These are phyloP conservation scores for Ophion obscuratus DNA, from an alignment of 2,888 invertebrate species.

Conservation along the genomic window DNA sequence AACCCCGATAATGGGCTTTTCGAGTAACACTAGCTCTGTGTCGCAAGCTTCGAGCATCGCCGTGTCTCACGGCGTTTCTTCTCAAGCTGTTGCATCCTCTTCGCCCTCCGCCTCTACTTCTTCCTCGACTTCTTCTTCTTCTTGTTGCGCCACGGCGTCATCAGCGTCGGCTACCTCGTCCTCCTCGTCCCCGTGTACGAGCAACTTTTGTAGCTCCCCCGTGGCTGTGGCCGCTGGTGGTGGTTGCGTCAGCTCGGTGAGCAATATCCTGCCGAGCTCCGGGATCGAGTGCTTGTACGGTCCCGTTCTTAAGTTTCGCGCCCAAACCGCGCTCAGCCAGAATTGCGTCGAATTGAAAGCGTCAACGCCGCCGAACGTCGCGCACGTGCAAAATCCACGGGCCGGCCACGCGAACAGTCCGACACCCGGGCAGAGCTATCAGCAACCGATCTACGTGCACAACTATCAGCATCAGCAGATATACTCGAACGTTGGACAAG, in stretches of 20 bases:
- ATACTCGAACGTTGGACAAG: slow-evolving; percentile 78
- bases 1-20: slow-evolving; percentile 57
- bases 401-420: slow-evolving; percentile 72
- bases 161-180: slow-evolving; percentile 2
- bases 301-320: slow-evolving; percentile 82
- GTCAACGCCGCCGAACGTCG: slow-evolving; percentile 65
- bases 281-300: slow-evolving; percentile 80
- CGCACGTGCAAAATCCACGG: slow-evolving; percentile 73
- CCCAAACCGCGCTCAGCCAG: slow-evolving; percentile 73
- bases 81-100: background rate
- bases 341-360: slow-evolving; percentile 70
- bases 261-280: slow-evolving; percentile 67
- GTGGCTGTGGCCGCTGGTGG: slow-evolving; percentile 25
- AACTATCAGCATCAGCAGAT: slow-evolving; percentile 79
- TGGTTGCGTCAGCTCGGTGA: slow-evolving; percentile 67
- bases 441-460: slow-evolving; percentile 76
- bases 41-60: slow-evolving; percentile 36
- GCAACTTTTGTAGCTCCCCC: slow-evolving; percentile 58
- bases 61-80: slow-evolving; percentile 17
- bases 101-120: slow-evolving; percentile 6
- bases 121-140: background rate
- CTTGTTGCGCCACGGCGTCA: slow-evolving; percentile 1
- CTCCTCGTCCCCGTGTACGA: slow-evolving; percentile 55
- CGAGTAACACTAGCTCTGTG: slow-evolving; percentile 46
- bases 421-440: slow-evolving; percentile 71